phyloP scores from a whole-genome alignment of 2,888 invertebrate genomes.

The Ctenicera cuprea region DNA sequence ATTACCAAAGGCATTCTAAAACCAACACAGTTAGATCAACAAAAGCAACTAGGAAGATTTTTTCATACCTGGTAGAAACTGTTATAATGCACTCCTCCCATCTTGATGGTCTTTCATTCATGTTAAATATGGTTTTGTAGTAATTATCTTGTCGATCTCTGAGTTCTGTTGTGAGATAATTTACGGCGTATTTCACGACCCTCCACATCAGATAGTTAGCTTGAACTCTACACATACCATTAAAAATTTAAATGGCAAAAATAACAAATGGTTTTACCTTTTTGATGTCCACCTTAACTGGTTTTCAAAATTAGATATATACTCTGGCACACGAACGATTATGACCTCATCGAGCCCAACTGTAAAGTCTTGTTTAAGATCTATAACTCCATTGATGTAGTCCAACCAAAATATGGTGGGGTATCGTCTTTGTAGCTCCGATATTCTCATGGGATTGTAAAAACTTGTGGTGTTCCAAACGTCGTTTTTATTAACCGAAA shows the following conservation, averaged over 20 bases:
- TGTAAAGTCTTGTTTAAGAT: conserved; percentile 74
- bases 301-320: conserved; percentile 82
- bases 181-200: conserved; percentile 84
- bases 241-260: not conserved
- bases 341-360: conserved; percentile 83
- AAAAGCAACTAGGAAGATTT: too few species aligned
- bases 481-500: conserved; percentile 90
- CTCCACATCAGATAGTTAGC: conserved; percentile 95
- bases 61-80: conserved; percentile 64
- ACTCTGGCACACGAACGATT: conserved; percentile 90
- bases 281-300: conserved; percentile 76
- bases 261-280: conserved; percentile 62
- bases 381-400: conserved; percentile 88
- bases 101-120: conserved; percentile 82
- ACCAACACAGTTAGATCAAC: not conserved
- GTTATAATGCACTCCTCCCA: conserved; percentile 92
- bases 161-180: conserved; percentile 84
- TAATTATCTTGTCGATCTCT: conserved; percentile 85
- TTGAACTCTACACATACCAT: conserved; percentile 73
- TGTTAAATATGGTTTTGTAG: conserved; percentile 84
- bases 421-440: conserved; percentile 84
- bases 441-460: conserved; percentile 92
- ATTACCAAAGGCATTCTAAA: conserved; percentile 79
- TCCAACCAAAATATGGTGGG: conserved; percentile 87
- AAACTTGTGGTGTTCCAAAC: conserved; percentile 91